These are phyloP conservation scores for Patella vulgata DNA, from an alignment of 1,140 invertebrate species.

Conservation along the genomic window DNA sequence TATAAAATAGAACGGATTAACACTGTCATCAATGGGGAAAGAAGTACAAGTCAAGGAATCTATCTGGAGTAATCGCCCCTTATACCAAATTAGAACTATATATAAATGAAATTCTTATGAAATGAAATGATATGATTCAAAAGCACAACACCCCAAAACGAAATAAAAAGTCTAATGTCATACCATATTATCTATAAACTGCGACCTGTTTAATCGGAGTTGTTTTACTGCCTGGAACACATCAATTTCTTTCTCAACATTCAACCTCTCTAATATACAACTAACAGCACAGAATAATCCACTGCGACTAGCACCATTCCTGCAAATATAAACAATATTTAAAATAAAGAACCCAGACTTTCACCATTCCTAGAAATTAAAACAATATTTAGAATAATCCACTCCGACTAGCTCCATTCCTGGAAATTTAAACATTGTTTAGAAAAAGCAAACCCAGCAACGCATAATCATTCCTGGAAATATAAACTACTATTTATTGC, in stretches of 20 bases:
- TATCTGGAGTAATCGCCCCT: neutral
- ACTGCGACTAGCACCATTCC: constrained; percentile 63
- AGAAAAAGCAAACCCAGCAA: too few species aligned
- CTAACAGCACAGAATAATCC: constrained; percentile 66
- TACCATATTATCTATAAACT: constrained; percentile 59
- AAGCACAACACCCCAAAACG: neutral
- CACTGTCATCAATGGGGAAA: too few species aligned
- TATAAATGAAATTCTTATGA: neutral
- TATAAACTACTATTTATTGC: too few species aligned
- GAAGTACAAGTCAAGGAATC: too few species aligned
- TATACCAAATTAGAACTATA: neutral
- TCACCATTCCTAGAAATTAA: too few species aligned
- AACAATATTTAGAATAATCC: too few species aligned
- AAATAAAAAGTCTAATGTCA: constrained; percentile 3
- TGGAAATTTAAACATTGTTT: too few species aligned
- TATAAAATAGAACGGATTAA: too few species aligned
- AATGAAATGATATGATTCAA: neutral
- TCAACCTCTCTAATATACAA: constrained; percentile 65
- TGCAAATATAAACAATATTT: constrained; percentile 30
- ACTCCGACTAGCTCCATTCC: constrained; percentile 20
- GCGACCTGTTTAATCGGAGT: constrained; percentile 54
- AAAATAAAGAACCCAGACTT: too few species aligned
- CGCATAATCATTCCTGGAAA: too few species aligned
- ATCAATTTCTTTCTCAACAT: constrained; percentile 67
- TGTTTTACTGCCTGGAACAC: constrained; percentile 68